Conservation (phyloP, 2,888 invertebrate genomes). For the Malthinus flaveolus region DNA sequence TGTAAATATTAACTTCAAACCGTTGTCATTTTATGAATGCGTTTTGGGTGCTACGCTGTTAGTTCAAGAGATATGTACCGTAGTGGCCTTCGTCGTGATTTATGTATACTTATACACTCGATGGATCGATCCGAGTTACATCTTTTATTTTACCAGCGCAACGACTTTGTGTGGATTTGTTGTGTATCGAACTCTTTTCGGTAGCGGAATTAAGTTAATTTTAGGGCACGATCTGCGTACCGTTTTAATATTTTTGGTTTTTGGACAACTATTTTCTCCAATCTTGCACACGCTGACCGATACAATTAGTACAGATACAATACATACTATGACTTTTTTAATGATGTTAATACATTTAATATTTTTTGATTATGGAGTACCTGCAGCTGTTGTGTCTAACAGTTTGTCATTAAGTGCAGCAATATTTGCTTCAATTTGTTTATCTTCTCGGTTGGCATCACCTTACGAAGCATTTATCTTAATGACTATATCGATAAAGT, state of each 20-base stretch:
- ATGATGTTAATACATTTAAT: conserved; percentile 87
- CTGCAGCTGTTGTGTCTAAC: conserved; percentile 86
- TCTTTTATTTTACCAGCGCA: conserved; percentile 62
- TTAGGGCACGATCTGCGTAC: conserved; percentile 72
- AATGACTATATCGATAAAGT: conserved; percentile 83
- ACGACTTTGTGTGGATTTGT: conserved; percentile 67
- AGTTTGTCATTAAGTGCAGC: conserved; percentile 93
- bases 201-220: conserved; percentile 36
- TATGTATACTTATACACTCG: conserved; percentile 75
- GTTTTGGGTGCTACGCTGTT: conserved; percentile 76
- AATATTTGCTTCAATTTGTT: conserved; percentile 91
- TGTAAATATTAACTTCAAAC: conserved; percentile 80
- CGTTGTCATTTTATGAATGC: conserved; percentile 71
- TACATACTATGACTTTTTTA: conserved; percentile 88
- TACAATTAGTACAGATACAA: conserved; percentile 96
- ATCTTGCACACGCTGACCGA: conserved; percentile 92
- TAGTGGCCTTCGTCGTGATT: conserved; percentile 71
- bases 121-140: conserved; percentile 64
- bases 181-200: conserved; percentile 56
- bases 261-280: conserved; percentile 89
- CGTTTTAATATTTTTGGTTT: conserved; percentile 77
- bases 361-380: conserved; percentile 90
- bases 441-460: conserved; percentile 87
- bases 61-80: conserved; percentile 78
- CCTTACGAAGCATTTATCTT: conserved; percentile 87